Conservation (phyloP, 1,140 invertebrate genomes). For the Aphelinus certus region DNA sequence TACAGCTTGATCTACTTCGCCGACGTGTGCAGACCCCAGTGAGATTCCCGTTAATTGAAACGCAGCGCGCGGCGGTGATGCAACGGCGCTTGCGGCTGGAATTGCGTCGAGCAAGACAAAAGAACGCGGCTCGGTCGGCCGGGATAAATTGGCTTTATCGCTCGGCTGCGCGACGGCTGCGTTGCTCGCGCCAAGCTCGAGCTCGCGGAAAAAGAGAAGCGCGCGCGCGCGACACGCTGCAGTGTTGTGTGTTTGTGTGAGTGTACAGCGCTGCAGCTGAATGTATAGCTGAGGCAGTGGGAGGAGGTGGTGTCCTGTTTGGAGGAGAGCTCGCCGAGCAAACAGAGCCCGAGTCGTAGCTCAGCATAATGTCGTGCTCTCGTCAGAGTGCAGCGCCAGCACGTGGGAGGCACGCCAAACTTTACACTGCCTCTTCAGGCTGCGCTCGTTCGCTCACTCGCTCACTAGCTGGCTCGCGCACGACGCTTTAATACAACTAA, state of each 20-base stretch:
- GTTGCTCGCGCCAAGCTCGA: no score
- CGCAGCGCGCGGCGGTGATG: no score
- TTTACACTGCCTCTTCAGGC: background rate
- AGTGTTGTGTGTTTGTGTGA: no score
- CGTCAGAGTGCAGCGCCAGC: conserved; percentile 9
- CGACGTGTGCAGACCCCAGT: no score
- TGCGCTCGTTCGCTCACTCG: conserved; percentile 11
- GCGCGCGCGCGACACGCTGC: no score
- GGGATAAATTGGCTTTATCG: conserved; percentile 5
- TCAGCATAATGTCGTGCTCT: conserved; percentile 17
- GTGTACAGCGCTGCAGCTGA: no score
- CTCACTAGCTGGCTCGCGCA: background rate
- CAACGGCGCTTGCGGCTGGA: background rate
- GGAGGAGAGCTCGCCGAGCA: background rate
- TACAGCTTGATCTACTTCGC: no score
- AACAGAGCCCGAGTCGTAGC: conserved; percentile 1
- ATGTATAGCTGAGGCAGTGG: no score
- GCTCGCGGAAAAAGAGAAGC: no score
- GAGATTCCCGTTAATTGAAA: no score
- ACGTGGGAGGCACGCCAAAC: background rate
- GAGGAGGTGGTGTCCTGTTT: background rate
- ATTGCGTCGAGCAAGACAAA: background rate
- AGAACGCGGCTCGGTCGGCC: background rate
- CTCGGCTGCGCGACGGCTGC: background rate
- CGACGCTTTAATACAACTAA: conserved; percentile 35